Conservation (phyloP, 2,888 invertebrate genomes). For the Eucriotettix oculatus region DNA sequence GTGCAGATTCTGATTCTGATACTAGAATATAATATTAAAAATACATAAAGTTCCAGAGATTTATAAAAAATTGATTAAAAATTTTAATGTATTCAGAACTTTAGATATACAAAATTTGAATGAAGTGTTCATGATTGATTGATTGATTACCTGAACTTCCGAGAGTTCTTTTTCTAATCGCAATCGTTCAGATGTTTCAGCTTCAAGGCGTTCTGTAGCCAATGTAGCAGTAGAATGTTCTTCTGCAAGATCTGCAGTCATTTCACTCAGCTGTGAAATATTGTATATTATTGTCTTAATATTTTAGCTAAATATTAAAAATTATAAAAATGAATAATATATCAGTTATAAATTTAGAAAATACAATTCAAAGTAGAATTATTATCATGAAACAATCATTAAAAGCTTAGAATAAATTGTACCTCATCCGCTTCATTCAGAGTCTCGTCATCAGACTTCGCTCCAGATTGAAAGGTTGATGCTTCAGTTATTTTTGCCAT, state of each 20-base stretch:
- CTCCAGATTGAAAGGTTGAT: background rate
- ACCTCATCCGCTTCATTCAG: conserved; percentile 15
- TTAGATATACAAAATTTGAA: background rate
- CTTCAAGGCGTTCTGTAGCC: conserved; percentile 78
- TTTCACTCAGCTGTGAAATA: conserved; percentile 61
- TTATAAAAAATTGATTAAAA: background rate
- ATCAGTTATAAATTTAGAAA: no score
- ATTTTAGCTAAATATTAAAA: background rate
- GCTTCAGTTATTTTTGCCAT: conserved; percentile 1
- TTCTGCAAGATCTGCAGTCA: conserved; percentile 81
- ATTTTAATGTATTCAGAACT: background rate
- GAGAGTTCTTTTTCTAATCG: conserved; percentile 75
- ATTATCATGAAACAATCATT: no score
- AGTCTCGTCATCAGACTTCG: conserved; percentile 3
- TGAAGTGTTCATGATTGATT: no score
- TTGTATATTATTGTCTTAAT: background rate
- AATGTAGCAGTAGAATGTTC: conserved; percentile 81
- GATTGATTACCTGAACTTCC: conserved; percentile 43
- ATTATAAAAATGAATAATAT: no score
- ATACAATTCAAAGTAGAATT: no score
- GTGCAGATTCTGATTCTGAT: conserved; percentile 56
- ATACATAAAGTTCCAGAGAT: background rate
- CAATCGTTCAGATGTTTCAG: conserved; percentile 73
- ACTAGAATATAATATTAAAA: conserved; percentile 16
- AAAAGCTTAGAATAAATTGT: background rate